Conservation (phyloP, 2,888 invertebrate species). For the Erebia palarica region DNA sequence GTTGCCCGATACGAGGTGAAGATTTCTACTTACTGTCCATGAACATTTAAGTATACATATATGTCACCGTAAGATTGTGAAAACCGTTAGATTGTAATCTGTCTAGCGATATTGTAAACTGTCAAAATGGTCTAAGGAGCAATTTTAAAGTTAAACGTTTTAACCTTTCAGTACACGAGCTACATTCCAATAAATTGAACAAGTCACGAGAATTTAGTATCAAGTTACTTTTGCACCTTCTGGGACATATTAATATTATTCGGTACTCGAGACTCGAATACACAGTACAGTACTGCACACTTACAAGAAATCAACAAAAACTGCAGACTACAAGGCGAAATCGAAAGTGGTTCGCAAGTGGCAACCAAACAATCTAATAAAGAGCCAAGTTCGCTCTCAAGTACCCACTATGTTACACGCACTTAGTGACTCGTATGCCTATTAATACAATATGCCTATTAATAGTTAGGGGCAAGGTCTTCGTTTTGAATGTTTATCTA, state of each 20-base stretch:
- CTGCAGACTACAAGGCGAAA: conserved; percentile 1
- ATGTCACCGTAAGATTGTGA: too few relatives aligned
- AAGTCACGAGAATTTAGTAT: conserved; percentile 5
- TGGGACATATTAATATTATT: not conserved
- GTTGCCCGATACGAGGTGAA: too few relatives aligned
- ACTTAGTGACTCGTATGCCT: not conserved
- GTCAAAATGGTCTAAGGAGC: not conserved
- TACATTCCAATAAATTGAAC: conserved; percentile 11
- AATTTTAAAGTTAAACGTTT: not conserved
- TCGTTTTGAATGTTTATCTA: too few relatives aligned
- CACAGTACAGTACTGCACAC: not conserved
- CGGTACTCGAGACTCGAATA: not conserved
- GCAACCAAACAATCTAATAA: conserved; percentile 11
- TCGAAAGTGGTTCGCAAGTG: conserved; percentile 11
- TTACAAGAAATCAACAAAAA: not conserved
- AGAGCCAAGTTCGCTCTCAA: conserved; percentile 11
- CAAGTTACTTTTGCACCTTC: conserved; percentile 9
- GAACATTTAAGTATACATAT: too few relatives aligned
- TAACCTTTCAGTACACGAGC: conserved; percentile 8
- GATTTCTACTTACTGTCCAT: too few relatives aligned
- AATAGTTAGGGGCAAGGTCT: too few relatives aligned
- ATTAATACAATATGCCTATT: not conserved
- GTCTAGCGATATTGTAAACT: too few relatives aligned
- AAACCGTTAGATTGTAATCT: too few relatives aligned
- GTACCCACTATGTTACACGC: not conserved